Percentiles rank a stretch among this genome's conserved stretches.
phyloP scores from a whole-genome alignment of 2,113 vertebrate species.

The Sus scrofa region T2T-Sscrofa CM000812.6:198438501-198439000 shows the following conservation, averaged over 20 bases:
- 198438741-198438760: not conserved
- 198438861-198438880: not conserved
- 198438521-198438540: not conserved
- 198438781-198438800: not conserved
- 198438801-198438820: not conserved
- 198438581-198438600: not conserved
- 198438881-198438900: not conserved
- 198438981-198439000: not conserved
- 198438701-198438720: constrained; percentile 16
- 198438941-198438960: not conserved
- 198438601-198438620: not conserved
- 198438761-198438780: not conserved
- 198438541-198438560: not conserved
- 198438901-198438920: not conserved
- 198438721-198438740: not conserved
- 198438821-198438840: not conserved
- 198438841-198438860: not conserved
- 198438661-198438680: constrained; percentile 15
- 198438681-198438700: not conserved
- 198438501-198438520: not conserved
- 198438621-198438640: not conserved
- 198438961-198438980: constrained; percentile 10
- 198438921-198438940: not conserved
- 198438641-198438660: not conserved
- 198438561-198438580: not conserved